Percentiles rank a stretch among this genome's conserved stretches.
Conservation (phyloP, 2,888 invertebrate genomes). For the Trypoxylon attenuatum region DNA sequence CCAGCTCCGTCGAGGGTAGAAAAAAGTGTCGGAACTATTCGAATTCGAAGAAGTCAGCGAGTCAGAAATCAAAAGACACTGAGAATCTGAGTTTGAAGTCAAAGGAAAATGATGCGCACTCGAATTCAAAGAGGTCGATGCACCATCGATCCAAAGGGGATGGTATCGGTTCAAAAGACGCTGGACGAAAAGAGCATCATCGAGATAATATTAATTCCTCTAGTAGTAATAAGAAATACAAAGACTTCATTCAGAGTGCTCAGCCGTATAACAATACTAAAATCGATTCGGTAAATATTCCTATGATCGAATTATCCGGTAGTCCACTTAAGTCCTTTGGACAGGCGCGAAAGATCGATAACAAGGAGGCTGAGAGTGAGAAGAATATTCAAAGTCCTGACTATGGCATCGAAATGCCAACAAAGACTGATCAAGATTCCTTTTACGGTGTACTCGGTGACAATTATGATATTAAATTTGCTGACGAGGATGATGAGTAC, state of each 20-base stretch:
- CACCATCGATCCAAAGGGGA: not conserved
- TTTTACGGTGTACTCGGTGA: constrained; percentile 54
- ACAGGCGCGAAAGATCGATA: constrained; percentile 56
- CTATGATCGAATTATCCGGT: constrained; percentile 63
- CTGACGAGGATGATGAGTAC: constrained; percentile 68
- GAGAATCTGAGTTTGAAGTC: constrained; percentile 2
- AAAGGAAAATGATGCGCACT: not conserved
- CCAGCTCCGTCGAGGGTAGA: not conserved
- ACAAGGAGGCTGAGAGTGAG: constrained; percentile 40
- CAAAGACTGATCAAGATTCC: constrained; percentile 52
- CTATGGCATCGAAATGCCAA: constrained; percentile 62
- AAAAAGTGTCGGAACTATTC: not conserved
- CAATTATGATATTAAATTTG: constrained; percentile 69
- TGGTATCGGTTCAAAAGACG: not conserved
- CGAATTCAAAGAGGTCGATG: not conserved
- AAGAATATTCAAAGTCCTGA: constrained; percentile 63
- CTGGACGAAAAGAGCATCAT: no score
- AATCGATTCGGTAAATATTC: constrained; percentile 57
- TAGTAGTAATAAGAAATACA: constrained; percentile 25
- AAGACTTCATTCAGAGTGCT: constrained; percentile 40
- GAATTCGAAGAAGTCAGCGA: not conserved
- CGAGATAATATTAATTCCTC: no score
- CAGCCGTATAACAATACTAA: constrained; percentile 13
- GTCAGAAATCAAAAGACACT: not conserved
- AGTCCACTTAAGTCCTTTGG: constrained; percentile 58